Conservation (phyloP, 2,113 vertebrate species). For the Anseranas semipalmata region DNA sequence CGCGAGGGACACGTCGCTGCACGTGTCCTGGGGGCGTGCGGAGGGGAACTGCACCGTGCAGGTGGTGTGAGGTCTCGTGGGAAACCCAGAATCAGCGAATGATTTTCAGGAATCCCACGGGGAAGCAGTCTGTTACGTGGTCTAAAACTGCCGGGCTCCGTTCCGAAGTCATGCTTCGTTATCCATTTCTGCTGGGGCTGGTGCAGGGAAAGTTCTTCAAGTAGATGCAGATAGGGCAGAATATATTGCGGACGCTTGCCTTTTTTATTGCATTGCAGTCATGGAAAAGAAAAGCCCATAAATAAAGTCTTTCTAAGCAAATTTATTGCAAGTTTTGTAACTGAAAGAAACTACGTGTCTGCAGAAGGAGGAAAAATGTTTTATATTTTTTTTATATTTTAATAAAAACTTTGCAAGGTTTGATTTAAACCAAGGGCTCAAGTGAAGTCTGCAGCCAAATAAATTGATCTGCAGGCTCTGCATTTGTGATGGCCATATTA, state of each 20-base stretch:
- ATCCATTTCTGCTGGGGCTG: background rate
- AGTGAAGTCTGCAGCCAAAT: background rate
- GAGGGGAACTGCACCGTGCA: no score
- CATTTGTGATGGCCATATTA: background rate
- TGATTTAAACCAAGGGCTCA: background rate
- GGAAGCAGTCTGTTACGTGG: background rate
- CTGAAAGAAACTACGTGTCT: background rate
- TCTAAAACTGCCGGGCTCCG: fast-evolving
- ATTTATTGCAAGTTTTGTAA: background rate
- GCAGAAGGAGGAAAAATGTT: background rate
- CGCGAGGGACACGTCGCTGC: no score
- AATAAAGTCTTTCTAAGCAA: background rate
- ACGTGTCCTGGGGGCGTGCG: no score
- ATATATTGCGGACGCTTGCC: background rate
- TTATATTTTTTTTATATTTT: background rate
- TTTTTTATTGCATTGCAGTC: background rate
- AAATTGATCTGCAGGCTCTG: background rate
- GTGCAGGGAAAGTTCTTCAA: background rate
- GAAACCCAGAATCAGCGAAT: background rate
- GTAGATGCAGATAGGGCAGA: background rate
- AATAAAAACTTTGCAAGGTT: background rate
- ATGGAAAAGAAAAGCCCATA: background rate
- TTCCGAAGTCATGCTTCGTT: background rate
- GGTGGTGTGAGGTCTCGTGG: background rate
- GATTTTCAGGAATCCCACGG: background rate